Conservation (phyloP, 2,113 vertebrate species). For the Halcyon senegalensis region DNA sequence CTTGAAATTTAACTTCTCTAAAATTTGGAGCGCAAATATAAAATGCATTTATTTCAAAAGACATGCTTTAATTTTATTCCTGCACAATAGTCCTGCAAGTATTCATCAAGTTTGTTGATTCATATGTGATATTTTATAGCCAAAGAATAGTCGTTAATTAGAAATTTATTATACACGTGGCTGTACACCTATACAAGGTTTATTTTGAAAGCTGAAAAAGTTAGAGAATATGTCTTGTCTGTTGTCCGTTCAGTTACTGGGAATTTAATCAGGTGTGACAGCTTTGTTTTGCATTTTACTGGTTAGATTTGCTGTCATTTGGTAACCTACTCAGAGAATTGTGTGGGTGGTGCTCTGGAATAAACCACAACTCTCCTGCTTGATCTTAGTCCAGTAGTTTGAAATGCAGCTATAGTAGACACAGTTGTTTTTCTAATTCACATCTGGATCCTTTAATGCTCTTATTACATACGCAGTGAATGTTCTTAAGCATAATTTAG, state of each 20-base stretch:
- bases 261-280: not conserved
- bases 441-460: slow-evolving; percentile 62
- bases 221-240: not conserved
- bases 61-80: not conserved
- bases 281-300: slow-evolving; percentile 33
- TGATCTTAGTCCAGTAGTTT: slow-evolving; percentile 49
- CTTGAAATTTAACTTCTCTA: not conserved
- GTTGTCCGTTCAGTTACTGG: not conserved
- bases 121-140: not conserved
- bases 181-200: not conserved
- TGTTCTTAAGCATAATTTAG: not conserved
- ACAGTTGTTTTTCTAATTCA: slow-evolving; percentile 55
- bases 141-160: not conserved
- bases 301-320: slow-evolving; percentile 19
- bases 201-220: not conserved
- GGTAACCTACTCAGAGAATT: slow-evolving; percentile 9
- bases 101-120: not conserved
- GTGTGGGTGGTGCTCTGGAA: slow-evolving; percentile 51
- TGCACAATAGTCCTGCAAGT: not conserved
- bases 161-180: not conserved
- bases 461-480: slow-evolving; percentile 15
- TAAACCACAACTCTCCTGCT: slow-evolving; percentile 45
- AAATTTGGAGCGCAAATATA: not conserved
- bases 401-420: slow-evolving; percentile 30
- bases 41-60: not conserved